These are phyloP conservation scores for Sipha maydis DNA, from an alignment of 2,888 invertebrate species.

Conservation along the genomic window DNA sequence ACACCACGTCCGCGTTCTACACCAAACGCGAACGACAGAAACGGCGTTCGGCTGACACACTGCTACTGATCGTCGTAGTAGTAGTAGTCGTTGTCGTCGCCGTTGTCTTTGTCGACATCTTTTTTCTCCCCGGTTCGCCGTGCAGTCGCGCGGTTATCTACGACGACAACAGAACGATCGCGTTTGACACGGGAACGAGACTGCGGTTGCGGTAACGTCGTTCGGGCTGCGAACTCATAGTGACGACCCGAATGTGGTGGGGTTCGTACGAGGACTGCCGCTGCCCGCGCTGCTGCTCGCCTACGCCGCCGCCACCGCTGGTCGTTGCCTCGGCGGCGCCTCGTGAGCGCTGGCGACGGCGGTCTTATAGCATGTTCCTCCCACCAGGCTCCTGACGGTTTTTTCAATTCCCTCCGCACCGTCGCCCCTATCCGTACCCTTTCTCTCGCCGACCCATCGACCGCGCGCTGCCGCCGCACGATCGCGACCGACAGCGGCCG, in stretches of 20 bases:
- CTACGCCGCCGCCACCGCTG: constrained; percentile 11
- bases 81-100: too few relatives aligned
- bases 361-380: background rate
- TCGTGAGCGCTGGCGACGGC: constrained; percentile 22
- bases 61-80: background rate
- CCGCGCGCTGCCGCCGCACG: constrained; percentile 38
- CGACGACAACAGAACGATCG: background rate
- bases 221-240: constrained; percentile 27
- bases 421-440: background rate
- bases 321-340: background rate
- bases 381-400: background rate
- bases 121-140: background rate
- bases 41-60: background rate
- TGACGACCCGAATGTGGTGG: constrained; percentile 51
- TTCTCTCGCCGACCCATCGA: constrained; percentile 21
- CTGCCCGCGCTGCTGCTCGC: constrained; percentile 12
- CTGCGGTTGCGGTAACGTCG: constrained; percentile 50
- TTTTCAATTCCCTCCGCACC: background rate
- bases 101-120: background rate
- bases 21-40: background rate
- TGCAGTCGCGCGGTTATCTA: background rate
- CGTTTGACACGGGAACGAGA: constrained; percentile 38
- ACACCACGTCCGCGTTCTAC: background rate
- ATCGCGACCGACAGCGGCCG: constrained; percentile 13
- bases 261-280: constrained; percentile 46